Evolutionary conservation across 2,113 vertebrate genomes (phyloP).

Genomic region (Paradisaea rubra): DNA sequence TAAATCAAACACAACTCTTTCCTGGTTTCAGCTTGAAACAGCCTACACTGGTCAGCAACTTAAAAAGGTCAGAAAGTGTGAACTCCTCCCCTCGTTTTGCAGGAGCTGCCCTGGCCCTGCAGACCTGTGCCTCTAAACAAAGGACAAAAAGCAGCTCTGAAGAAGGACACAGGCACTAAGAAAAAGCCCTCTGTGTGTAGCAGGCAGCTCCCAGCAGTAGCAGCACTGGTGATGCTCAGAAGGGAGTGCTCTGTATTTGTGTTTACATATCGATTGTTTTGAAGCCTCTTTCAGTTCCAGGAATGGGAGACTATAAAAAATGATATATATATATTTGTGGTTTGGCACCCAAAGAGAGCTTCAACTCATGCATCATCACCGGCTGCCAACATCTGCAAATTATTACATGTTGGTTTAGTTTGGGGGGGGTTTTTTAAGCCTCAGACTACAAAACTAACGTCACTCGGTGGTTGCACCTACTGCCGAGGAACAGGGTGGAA

Average conservation of each 20-base stretch:
- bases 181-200: not conserved
- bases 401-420: slow-evolving; percentile 48
- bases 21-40: not conserved
- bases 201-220: not conserved
- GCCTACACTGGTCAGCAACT: not conserved
- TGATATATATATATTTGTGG: slow-evolving; percentile 65
- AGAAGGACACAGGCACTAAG: not conserved
- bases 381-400: slow-evolving; percentile 73
- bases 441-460: slow-evolving; percentile 15
- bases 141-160: not conserved
- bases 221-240: not conserved
- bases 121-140: not conserved
- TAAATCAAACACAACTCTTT: not conserved
- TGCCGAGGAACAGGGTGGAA: slow-evolving; percentile 8
- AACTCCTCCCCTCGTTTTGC: not conserved
- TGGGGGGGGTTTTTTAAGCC: not conserved
- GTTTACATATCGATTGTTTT: slow-evolving; percentile 52
- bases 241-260: not conserved
- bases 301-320: slow-evolving; percentile 65
- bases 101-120: not conserved
- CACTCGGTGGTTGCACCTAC: slow-evolving; percentile 23
- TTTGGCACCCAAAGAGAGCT: slow-evolving; percentile 63
- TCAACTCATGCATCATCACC: slow-evolving; percentile 10
- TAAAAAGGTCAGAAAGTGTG: not conserved
- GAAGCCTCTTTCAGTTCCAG: slow-evolving; percentile 61